Percentiles rank a stretch among this genome's conserved stretches.
Conservation (phyloP, 2,113 vertebrate genomes). For the Hipposideros armiger region DNA sequence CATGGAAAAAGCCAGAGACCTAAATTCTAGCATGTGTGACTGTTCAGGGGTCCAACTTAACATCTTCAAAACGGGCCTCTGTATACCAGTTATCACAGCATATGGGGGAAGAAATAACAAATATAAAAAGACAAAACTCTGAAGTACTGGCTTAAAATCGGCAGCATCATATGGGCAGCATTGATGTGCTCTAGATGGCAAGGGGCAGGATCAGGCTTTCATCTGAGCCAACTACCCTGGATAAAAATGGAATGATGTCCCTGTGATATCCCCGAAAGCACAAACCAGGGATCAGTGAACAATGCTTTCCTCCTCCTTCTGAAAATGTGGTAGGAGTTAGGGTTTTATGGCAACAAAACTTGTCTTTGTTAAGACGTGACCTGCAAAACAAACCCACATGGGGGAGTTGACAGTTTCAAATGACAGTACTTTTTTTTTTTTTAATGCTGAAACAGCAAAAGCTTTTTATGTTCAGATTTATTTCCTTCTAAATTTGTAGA, state of each 20-base stretch:
- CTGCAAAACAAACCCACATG: conserved; percentile 68
- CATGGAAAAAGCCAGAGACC: not conserved
- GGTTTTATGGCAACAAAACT: conserved; percentile 65
- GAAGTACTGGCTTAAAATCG: not conserved
- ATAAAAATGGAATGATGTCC: not conserved
- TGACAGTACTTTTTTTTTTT: conserved; percentile 55
- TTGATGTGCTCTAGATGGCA: not conserved
- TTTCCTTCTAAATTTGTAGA: conserved; percentile 71
- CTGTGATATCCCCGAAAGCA: not conserved
- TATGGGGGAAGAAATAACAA: not conserved
- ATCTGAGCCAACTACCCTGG: not conserved
- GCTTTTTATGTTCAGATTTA: conserved; percentile 72
- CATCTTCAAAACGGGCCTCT: not conserved
- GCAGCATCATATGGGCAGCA: not conserved
- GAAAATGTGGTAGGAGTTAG: conserved; percentile 48
- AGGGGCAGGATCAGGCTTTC: not conserved
- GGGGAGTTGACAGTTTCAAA: conserved; percentile 55
- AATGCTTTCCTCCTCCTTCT: not conserved
- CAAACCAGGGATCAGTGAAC: not conserved
- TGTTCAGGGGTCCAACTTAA: not conserved
- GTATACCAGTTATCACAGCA: not conserved
- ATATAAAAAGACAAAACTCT: not conserved
- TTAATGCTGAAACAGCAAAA: conserved; percentile 76
- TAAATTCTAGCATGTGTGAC: not conserved
- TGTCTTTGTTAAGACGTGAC: conserved; percentile 72